Base-by-base conservation (phyloP, 2,888 invertebrate species). In the Metellina segmentata region DNA sequence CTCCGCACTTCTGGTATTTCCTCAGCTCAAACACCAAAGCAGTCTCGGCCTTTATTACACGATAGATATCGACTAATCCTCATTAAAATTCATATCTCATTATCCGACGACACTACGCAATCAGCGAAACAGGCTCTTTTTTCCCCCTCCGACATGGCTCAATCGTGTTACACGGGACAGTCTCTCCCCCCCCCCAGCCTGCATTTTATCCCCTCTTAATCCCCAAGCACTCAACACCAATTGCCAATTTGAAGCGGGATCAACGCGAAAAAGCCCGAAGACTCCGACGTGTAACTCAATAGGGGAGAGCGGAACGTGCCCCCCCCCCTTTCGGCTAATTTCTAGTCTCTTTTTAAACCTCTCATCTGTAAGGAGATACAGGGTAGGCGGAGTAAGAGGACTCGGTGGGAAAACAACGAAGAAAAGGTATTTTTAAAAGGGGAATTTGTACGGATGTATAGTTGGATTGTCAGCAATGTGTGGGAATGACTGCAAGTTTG, bases 51-150 rank as follows among this genome's bases (percentile, higher is more conserved):
- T 86, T 86, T 86, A 78, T 78, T 72, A 81, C 13, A 49, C 81
- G 74, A 49, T 52, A 51, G 69, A 81, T 81, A 75, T 81, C 51
- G 83, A 49, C 49, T 89, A 89, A 89, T 85, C 89, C 89, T 89
- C 83, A 89, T 89, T 74, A 85, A 89, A 89, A 89, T 89, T 89
- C 89, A 89, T 89, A 89, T 89, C 89, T 89, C 83, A 85, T 89
- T 89, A 83, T 89, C 77, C 71, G 9, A n/a, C 61, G 87, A 81
- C 34, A 53, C 53, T 82, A 75, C 61, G 16, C 89, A 89, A 89
- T 82, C 87, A 87, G 79, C 70, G 79, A 34, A 69, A 19, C 70
- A 51, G n/a, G 71, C 53, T 13, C 70, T 85, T 79, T 71, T 87
- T 83, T 51, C 20, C 70, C 34, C 34, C 20, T 74, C 19, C 74